phyloP scores from a whole-genome alignment of 2,888 invertebrate genomes.

The Hoplodrina ambigua region DNA sequence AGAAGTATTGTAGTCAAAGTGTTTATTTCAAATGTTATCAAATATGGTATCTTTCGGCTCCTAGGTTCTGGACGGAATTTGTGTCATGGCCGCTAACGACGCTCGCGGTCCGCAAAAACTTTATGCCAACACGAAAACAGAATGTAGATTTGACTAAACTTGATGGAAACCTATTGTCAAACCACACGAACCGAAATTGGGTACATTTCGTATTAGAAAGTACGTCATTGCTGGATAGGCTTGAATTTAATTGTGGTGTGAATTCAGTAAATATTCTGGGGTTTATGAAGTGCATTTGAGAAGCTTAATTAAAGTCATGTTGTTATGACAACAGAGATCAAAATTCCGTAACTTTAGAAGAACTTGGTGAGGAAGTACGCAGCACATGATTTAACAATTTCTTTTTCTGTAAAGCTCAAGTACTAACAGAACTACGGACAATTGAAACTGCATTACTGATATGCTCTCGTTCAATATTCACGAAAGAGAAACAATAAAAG shows the following conservation, averaged over 20 bases:
- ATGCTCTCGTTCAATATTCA: not conserved
- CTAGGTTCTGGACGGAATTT: conserved; percentile 60
- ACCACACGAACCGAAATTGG: conserved; percentile 28
- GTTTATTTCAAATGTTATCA: conserved; percentile 34
- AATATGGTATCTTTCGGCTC: conserved; percentile 41
- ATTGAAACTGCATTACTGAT: conserved; percentile 6
- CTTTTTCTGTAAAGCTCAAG: not conserved
- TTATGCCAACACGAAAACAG: conserved; percentile 33
- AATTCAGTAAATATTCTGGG: conserved; percentile 17
- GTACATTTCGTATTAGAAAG: conserved; percentile 46
- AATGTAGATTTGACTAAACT: conserved; percentile 29
- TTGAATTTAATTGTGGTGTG: conserved; percentile 30
- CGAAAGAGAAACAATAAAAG: conserved; percentile 11
- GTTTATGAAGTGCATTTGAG: not conserved
- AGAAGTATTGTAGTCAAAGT: conserved; percentile 15
- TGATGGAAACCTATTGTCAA: conserved; percentile 26
- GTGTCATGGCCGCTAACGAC: conserved; percentile 64
- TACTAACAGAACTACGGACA: not conserved
- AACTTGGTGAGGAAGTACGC: not conserved
- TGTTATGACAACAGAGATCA: not conserved
- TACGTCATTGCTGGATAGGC: conserved; percentile 11
- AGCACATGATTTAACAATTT: no score
- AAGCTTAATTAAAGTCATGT: not conserved
- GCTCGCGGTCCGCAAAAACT: conserved; percentile 58
- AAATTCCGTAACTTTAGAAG: not conserved